Evolutionary conservation across 2,797 vertebrate genomes (phyloP).

Genomic region (Periophthalmus magnuspinnatus): DNA sequence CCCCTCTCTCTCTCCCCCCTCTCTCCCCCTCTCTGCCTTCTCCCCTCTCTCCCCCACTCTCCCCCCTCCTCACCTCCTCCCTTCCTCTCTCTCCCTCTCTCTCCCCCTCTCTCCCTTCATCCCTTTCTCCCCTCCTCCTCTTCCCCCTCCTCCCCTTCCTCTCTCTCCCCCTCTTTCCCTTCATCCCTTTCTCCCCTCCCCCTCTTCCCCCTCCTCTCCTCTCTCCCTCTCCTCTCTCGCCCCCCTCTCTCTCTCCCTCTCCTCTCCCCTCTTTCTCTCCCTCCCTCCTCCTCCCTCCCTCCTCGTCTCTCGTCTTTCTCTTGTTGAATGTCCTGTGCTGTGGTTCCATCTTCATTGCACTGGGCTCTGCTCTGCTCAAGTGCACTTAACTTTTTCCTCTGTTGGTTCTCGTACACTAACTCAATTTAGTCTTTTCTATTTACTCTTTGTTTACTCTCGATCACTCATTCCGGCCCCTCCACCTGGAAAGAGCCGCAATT

Average conservation of each 20-base stretch:
- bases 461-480: constrained; percentile 1
- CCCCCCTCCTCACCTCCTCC: too few species aligned
- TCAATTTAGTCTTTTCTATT: constrained; percentile 12
- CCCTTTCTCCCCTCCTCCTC: background rate
- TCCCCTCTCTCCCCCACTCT: too few species aligned
- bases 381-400: constrained; percentile 17
- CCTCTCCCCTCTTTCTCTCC: background rate
- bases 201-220: too few species aligned
- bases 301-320: constrained; percentile 37
- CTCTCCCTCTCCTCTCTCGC: too few species aligned
- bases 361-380: constrained; percentile 20
- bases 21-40: too few species aligned
- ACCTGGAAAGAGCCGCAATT: background rate
- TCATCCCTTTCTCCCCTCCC: too few species aligned
- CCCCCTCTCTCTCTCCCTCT: too few species aligned
- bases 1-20: background rate
- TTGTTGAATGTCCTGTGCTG: constrained; percentile 39
- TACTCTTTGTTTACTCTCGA: constrained; percentile 6
- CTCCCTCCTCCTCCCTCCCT: constrained; percentile 28
- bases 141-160: background rate
- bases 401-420: constrained; percentile 10
- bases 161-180: too few species aligned
- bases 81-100: too few species aligned
- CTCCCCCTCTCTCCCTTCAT: too few species aligned
- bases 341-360: constrained; percentile 42